These are phyloP conservation scores for Bombus consobrinus DNA, from an alignment of 1,140 invertebrate species.

Conservation along the genomic window DNA sequence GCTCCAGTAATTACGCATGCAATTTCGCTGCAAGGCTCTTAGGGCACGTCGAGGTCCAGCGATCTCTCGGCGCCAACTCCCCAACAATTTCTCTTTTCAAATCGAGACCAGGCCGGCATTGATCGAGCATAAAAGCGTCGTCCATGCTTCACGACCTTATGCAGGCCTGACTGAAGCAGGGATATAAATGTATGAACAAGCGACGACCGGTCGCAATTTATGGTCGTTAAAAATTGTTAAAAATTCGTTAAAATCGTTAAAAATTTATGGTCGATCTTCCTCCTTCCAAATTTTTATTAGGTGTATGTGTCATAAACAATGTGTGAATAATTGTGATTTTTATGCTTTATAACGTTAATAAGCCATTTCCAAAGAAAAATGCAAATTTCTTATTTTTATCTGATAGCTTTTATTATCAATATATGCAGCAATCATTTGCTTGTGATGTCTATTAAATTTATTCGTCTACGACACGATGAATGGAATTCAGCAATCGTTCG, in stretches of 20 bases:
- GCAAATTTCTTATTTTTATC: no score
- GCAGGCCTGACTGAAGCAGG: background rate
- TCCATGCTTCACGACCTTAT: background rate
- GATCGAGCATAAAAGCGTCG: conserved; percentile 50
- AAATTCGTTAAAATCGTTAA: no score
- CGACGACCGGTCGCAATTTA: background rate
- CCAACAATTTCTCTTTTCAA: conserved; percentile 56
- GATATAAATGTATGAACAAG: background rate
- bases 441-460: background rate
- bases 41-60: conserved; percentile 60
- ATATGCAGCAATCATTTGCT: background rate
- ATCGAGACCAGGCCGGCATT: conserved; percentile 44
- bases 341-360: background rate
- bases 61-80: conserved; percentile 45
- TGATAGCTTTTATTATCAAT: no score
- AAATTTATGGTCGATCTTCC: no score
- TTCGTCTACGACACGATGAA: background rate
- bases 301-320: no score
- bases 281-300: no score
- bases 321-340: background rate
- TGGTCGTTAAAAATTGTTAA: background rate
- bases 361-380: background rate
- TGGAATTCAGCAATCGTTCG: background rate
- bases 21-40: conserved; percentile 57
- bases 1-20: conserved; percentile 59